Base-by-base conservation (phyloP, 2,888 invertebrate genomes). In the Apeira syringaria region DNA sequence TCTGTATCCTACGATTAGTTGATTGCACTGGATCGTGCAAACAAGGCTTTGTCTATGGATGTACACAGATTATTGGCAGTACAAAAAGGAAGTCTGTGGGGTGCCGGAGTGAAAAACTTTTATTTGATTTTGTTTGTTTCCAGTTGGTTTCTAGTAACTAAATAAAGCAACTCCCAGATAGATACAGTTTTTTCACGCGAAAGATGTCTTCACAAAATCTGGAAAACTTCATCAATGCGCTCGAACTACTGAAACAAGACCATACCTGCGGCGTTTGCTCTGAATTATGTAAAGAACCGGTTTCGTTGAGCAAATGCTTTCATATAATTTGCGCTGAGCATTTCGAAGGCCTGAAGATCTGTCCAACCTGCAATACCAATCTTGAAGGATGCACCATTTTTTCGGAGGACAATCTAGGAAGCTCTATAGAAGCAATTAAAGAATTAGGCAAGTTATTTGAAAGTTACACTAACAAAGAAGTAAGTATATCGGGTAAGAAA, bases 221-320 rank as follows among this genome's bases (percentile, higher is more conserved):
- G 1, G 40, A 66, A 53, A 72, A 68, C 24, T 81, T 88, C 24
- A 41, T 88, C 5, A 66, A 74, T 47, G 81, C 85, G 1, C 48
- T 89, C 11, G 82, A 85, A 13, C 58, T 65, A 3, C 71, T 86
- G 1, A 82, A 77, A 55, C 56, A 75, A 26, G 79, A 80, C 45
- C 80, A 78, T 13, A 75, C 59, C 0, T 90, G 90, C 51, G 71
- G 70, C 2, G 60, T 74, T 35, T 90, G 90, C 50, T 54, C 49
- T 0, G 59, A 87, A 61, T 46, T 86, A 6, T 85, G 80, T 40
- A 72, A 72, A 44, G 65, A 87, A 33, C 86, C 88, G 0, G 74
- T 84, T 2, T 80, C 79, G 4, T 50, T 90, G n/a, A 82, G 78
- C 36, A 69, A 74, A 56, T 90, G 90, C 59, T 87, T 80, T 44